phyloP scores from a whole-genome alignment of 2,797 vertebrate genomes.

The Siniperca undulata region DNA sequence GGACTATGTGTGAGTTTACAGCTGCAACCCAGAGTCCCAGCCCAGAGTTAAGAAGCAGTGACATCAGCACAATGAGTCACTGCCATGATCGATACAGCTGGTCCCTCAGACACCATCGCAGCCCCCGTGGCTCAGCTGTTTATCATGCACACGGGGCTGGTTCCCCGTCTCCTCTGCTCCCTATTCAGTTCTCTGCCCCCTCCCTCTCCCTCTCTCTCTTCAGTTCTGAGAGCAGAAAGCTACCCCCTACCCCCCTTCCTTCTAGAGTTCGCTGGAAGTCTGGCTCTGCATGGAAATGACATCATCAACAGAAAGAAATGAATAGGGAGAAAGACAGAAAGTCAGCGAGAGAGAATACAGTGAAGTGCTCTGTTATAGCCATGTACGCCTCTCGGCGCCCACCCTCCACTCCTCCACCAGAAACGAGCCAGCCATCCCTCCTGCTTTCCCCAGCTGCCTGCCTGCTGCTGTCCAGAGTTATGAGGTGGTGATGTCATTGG shows the following conservation, averaged over 20 bases:
- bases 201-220: background rate
- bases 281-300: conserved; percentile 63
- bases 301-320: conserved; percentile 61
- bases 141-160: conserved; percentile 42
- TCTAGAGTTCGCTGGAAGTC: conserved; percentile 55
- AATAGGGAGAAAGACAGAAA: conserved; percentile 39
- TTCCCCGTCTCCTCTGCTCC: conserved; percentile 32
- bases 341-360: conserved; percentile 39
- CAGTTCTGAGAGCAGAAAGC: conserved; percentile 31
- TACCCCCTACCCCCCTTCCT: background rate
- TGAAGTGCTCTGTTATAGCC: conserved; percentile 66
- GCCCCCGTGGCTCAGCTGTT: conserved; percentile 59
- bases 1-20: conserved; percentile 57
- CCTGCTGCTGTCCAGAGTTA: conserved; percentile 63
- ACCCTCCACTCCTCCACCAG: conserved; percentile 47
- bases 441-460: conserved; percentile 52
- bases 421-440: conserved; percentile 52
- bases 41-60: conserved; percentile 43
- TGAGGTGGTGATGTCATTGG: conserved; percentile 74
- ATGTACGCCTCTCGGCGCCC: conserved; percentile 44
- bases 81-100: conserved; percentile 64
- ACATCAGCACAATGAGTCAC: conserved; percentile 67
- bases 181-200: conserved; percentile 26
- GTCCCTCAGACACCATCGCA: conserved; percentile 52
- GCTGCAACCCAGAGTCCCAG: conserved; percentile 45